phyloP scores from a whole-genome alignment of 2,113 vertebrate genomes.

The Desmodus rotundus region DNA sequence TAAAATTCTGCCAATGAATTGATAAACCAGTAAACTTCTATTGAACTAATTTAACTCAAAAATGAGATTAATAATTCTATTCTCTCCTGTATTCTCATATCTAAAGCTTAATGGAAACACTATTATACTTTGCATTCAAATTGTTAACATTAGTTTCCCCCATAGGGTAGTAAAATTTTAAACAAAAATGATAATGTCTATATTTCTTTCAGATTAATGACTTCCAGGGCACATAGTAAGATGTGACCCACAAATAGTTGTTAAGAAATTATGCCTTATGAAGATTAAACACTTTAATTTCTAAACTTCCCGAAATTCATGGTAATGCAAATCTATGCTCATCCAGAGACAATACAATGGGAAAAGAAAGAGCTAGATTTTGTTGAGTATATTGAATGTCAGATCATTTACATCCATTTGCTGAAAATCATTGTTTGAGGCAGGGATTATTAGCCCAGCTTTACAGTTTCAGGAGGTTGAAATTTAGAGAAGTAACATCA shows the following conservation, averaged over 20 bases:
- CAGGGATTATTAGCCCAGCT: not conserved
- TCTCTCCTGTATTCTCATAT: not conserved
- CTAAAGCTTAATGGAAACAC: not conserved
- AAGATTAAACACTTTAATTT: not conserved
- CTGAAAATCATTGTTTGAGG: not conserved
- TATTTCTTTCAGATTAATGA: slow-evolving; percentile 4
- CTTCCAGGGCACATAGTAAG: not conserved
- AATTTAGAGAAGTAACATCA: not conserved
- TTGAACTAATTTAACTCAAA: not conserved
- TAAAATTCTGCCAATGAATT: not conserved
- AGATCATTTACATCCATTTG: not conserved
- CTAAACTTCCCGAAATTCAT: slow-evolving; percentile 7
- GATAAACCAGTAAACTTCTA: not conserved
- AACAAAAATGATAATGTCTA: not conserved
- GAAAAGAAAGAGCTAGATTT: not conserved
- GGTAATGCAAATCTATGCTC: not conserved
- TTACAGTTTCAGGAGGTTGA: not conserved
- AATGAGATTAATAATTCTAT: not conserved
- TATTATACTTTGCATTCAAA: not conserved
- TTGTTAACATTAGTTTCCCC: not conserved
- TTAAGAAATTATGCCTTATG: not conserved
- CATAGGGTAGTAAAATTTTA: not conserved
- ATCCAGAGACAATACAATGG: not conserved
- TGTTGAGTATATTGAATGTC: not conserved
- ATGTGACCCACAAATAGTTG: not conserved